These are phyloP conservation scores for Synchiropus splendidus DNA, from an alignment of 2,113 vertebrate genomes.

Conservation along the genomic window DNA sequence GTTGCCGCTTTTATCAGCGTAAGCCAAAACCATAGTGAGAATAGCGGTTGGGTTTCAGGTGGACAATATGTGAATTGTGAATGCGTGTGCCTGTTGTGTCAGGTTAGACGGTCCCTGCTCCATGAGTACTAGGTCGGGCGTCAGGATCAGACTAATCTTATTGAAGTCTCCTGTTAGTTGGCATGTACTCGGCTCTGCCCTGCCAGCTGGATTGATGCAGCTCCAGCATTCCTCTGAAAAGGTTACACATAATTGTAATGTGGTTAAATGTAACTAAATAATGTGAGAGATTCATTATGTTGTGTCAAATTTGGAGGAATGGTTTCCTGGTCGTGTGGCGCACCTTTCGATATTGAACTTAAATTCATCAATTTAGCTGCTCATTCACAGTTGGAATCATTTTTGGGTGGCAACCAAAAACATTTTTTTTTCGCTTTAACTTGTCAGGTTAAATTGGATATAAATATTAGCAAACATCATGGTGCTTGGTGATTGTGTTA, in stretches of 20 bases:
- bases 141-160: constrained; percentile 36
- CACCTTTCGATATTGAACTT: too few relatives aligned
- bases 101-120: constrained; percentile 3
- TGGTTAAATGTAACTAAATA: constrained; percentile 50
- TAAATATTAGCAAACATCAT: too few relatives aligned
- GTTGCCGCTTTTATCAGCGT: constrained; percentile 6
- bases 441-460: too few relatives aligned
- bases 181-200: constrained; percentile 27
- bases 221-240: constrained; percentile 30
- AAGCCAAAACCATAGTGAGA: neutral
- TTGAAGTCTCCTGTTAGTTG: constrained; percentile 45
- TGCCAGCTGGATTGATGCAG: constrained; percentile 50
- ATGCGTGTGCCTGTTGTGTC: constrained; percentile 2
- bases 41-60: neutral
- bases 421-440: too few relatives aligned
- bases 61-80: neutral
- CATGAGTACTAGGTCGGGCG: constrained; percentile 17
- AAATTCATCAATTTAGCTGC: too few relatives aligned
- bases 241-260: constrained; percentile 47
- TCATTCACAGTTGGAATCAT: neutral
- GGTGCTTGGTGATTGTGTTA: too few relatives aligned
- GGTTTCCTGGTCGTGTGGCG: too few relatives aligned
- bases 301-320: constrained; percentile 17
- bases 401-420: too few relatives aligned
- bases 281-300: constrained; percentile 38